Conservation (phyloP, 2,888 invertebrate species). For the Limnephilus auricula region DNA sequence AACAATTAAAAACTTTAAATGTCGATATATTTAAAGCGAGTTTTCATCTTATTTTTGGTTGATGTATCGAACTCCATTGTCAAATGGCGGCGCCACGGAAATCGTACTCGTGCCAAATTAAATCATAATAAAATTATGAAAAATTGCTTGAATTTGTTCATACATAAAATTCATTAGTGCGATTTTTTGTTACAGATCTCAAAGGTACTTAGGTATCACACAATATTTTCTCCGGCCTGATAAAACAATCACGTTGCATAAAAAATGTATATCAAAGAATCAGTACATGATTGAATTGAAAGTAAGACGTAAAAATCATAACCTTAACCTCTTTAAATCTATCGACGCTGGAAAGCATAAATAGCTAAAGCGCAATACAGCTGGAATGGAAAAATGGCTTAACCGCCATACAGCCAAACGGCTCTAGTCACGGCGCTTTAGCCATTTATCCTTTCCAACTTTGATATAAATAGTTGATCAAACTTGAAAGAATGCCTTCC, state of each 20-base stretch:
- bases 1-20: too few relatives aligned
- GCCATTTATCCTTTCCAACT: too few relatives aligned
- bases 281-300: slow-evolving; percentile 46
- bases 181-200: slow-evolving; percentile 39
- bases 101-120: too few relatives aligned
- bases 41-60: too few relatives aligned
- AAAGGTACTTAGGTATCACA: slow-evolving; percentile 11
- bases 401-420: too few relatives aligned
- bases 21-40: too few relatives aligned
- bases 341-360: too few relatives aligned
- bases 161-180: not conserved
- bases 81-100: too few relatives aligned
- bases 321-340: not conserved
- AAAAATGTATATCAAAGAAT: slow-evolving; percentile 25
- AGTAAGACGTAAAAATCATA: slow-evolving; percentile 25
- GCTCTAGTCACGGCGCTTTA: too few relatives aligned
- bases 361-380: too few relatives aligned
- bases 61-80: too few relatives aligned
- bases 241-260: not conserved
- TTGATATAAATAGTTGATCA: not conserved
- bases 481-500: not conserved
- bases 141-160: not conserved
- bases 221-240: not conserved
- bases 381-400: too few relatives aligned
- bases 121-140: not conserved